Conservation (phyloP, 2,113 vertebrate genomes). For the Datnioides undecimradiatus region DNA sequence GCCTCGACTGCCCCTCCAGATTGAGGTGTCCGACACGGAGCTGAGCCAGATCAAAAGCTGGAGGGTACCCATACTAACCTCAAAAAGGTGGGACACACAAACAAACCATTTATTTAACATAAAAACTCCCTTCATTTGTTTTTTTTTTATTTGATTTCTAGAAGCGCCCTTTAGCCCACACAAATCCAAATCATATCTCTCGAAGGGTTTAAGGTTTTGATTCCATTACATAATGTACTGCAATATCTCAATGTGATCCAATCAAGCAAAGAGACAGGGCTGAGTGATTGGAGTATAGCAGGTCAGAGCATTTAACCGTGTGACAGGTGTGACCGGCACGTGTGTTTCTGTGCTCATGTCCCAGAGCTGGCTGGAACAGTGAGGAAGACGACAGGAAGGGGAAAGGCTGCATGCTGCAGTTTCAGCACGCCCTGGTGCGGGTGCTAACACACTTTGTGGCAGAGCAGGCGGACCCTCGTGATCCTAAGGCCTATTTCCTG, state of each 20-base stretch:
- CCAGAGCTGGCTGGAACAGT: constrained; percentile 85
- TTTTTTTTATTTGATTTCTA: constrained; percentile 30
- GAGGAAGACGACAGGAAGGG: constrained; percentile 89
- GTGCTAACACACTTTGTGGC: constrained; percentile 93
- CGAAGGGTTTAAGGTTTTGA: constrained; percentile 53
- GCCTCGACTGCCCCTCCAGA: constrained; percentile 92
- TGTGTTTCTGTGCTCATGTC: constrained; percentile 50
- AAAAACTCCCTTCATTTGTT: background rate
- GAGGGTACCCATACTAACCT: constrained; percentile 91
- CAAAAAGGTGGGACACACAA: constrained; percentile 86
- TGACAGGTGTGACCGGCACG: constrained; percentile 51
- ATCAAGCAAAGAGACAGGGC: constrained; percentile 62
- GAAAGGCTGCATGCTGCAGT: constrained; percentile 91
- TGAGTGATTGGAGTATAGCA: constrained; percentile 50
- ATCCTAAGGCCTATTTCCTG: constrained; percentile 86
- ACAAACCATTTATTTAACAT: constrained; percentile 1
- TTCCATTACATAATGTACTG: constrained; percentile 63
- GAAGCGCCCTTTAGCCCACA: background rate
- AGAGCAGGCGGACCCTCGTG: constrained; percentile 82
- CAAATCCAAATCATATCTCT: constrained; percentile 48
- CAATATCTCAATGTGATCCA: constrained; percentile 63
- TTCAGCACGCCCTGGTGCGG: constrained; percentile 90
- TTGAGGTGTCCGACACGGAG: constrained; percentile 93
- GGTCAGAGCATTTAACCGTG: constrained; percentile 41
- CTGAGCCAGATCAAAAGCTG: constrained; percentile 96